These are phyloP conservation scores for Xylota sylvarum DNA, from an alignment of 2,888 invertebrate genomes.

Conservation along the genomic window DNA sequence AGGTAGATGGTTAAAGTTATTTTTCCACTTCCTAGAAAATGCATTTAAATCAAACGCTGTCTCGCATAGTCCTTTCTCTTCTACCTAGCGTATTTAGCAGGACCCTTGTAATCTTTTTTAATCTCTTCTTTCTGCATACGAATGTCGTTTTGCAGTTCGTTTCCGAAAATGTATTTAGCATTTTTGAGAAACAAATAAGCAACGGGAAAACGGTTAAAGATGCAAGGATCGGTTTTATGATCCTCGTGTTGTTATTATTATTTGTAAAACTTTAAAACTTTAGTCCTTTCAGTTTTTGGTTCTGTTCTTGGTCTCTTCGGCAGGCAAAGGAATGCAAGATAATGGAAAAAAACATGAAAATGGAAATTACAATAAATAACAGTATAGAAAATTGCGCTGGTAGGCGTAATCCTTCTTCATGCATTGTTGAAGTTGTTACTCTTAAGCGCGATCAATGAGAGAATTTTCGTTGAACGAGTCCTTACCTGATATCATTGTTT, in stretches of 20 bases:
- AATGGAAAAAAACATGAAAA: background rate
- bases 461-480: background rate
- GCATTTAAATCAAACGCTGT: conserved; percentile 7
- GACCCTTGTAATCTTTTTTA: conserved; percentile 7
- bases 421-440: background rate
- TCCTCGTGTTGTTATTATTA: background rate
- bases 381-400: conserved; percentile 2
- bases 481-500: conserved; percentile 24
- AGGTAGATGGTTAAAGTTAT: conserved; percentile 13
- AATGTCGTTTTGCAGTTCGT: background rate
- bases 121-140: conserved; percentile 28
- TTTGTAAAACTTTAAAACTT: background rate
- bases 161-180: conserved; percentile 7
- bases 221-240: background rate
- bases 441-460: background rate
- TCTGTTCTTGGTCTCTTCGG: background rate
- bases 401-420: conserved; percentile 29
- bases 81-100: background rate
- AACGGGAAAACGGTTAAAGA: conserved; percentile 7
- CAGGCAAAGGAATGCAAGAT: background rate
- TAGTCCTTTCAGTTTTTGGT: background rate
- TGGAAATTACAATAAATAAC: background rate
- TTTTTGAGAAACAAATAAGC: background rate
- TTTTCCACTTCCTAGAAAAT: conserved; percentile 30
- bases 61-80: background rate